Evolutionary conservation across 2,113 vertebrate genomes (phyloP).

Genomic region (Tautogolabrus adspersus): DNA sequence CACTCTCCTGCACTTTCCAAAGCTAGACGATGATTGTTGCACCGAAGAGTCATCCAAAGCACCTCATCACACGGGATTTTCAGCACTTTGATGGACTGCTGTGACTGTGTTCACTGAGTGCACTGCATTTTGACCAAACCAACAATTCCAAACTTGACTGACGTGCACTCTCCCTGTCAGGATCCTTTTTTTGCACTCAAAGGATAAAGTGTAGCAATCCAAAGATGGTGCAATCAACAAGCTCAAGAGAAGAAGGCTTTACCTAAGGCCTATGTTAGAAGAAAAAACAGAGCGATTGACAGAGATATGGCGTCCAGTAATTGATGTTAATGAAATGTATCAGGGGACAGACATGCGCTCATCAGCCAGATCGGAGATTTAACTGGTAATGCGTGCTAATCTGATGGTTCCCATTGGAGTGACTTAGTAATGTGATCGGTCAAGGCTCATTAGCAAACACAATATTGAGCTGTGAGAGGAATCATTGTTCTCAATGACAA

Average conservation of each 20-base stretch:
- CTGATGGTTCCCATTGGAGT: slow-evolving; percentile 55
- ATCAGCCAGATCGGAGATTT: slow-evolving; percentile 16
- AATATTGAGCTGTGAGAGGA: slow-evolving; percentile 44
- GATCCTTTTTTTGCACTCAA: slow-evolving; percentile 25
- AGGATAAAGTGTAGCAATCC: slow-evolving; percentile 48
- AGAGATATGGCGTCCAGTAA: slow-evolving; percentile 4
- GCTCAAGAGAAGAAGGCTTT: slow-evolving; percentile 43
- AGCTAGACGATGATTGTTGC: slow-evolving; percentile 9
- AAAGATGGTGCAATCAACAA: slow-evolving; percentile 30
- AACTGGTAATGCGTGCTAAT: slow-evolving; percentile 17
- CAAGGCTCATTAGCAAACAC: slow-evolving; percentile 57
- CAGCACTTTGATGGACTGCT: slow-evolving; percentile 51
- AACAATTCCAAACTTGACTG: slow-evolving; percentile 31
- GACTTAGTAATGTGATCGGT: slow-evolving; percentile 56
- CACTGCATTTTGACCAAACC: slow-evolving; percentile 51
- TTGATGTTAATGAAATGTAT: slow-evolving; percentile 23
- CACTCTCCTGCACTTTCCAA: slow-evolving; percentile 18
- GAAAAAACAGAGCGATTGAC: background rate
- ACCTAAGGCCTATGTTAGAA: slow-evolving; percentile 14
- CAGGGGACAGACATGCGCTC: slow-evolving; percentile 53
- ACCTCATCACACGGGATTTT: slow-evolving; percentile 44
- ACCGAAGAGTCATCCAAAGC: slow-evolving; percentile 37
- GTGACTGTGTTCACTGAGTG: slow-evolving; percentile 58
- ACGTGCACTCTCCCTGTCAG: slow-evolving; percentile 52
- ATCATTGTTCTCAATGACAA: slow-evolving; percentile 45